Evolutionary conservation across 2,113 vertebrate genomes (phyloP).

Genomic region (Pachycephala philippinensis): DNA sequence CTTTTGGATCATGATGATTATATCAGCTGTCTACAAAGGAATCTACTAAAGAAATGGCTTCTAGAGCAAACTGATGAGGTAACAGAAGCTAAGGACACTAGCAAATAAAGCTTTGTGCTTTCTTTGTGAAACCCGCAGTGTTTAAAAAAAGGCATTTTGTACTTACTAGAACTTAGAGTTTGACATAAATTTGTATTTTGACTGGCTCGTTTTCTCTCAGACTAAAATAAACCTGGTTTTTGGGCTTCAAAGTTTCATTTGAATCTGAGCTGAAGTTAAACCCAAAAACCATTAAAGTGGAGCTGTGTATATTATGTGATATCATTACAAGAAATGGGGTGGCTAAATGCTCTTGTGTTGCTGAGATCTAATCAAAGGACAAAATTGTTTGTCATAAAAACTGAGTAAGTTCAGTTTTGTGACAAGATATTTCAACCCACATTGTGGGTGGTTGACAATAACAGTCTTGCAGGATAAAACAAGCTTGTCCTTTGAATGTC

Average conservation of each 20-base stretch:
- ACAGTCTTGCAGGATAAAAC: not conserved
- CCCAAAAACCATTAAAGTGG: not conserved
- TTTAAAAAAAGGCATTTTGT: not conserved
- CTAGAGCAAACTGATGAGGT: not conserved
- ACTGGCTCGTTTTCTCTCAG: not conserved
- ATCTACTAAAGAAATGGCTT: not conserved
- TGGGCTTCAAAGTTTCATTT: not conserved
- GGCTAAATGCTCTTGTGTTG: not conserved
- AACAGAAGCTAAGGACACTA: not conserved
- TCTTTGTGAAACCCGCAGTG: not conserved
- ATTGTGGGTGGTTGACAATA: not conserved
- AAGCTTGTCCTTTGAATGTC: not conserved
- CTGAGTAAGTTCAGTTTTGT: not conserved
- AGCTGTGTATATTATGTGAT: not conserved
- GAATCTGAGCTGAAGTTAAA: not conserved
- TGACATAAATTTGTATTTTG: not conserved
- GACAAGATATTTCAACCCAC: not conserved
- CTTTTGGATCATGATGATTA: not conserved
- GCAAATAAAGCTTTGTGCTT: not conserved
- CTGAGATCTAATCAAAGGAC: not conserved
- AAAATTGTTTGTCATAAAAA: not conserved
- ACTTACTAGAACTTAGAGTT: not conserved
- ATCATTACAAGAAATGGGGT: not conserved
- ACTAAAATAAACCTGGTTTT: not conserved
- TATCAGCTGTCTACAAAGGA: not conserved